Evolutionary conservation across 2,797 vertebrate genomes (phyloP).

Genomic region (Simalia tracyae): DNA sequence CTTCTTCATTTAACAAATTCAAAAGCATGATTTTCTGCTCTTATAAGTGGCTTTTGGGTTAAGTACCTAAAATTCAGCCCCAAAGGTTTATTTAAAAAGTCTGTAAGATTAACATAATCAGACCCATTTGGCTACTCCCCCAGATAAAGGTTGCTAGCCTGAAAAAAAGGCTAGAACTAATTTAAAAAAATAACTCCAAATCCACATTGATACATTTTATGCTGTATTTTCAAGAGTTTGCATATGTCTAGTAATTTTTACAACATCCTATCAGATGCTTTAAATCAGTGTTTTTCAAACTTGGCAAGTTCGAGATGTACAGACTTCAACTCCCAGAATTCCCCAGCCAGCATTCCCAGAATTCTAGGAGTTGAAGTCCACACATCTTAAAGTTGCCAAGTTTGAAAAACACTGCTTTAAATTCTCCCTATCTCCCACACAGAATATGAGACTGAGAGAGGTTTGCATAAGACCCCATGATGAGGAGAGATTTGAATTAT

Average conservation of each 20-base stretch:
- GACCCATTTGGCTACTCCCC: background rate
- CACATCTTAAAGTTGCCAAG: background rate
- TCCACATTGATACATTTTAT: background rate
- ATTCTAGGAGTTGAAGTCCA: background rate
- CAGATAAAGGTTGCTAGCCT: background rate
- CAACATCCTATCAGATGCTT: background rate
- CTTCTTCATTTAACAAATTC: background rate
- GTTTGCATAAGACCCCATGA: background rate
- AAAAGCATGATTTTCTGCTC: background rate
- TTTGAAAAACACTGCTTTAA: background rate
- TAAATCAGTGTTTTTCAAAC: background rate
- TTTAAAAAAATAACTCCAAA: background rate
- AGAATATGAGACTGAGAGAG: background rate
- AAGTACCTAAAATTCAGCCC: background rate
- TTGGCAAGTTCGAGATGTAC: background rate
- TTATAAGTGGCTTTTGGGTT: background rate
- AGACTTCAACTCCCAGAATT: background rate
- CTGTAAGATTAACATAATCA: background rate
- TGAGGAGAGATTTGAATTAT: background rate
- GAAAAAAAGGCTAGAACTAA: background rate
- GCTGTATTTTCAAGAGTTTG: background rate
- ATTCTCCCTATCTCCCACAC: background rate
- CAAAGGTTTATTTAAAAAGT: background rate
- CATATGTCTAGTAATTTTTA: background rate
- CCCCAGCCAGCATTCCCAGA: background rate